Base-by-base conservation (phyloP, 1,140 invertebrate genomes). In the Drosophila varians region DNA sequence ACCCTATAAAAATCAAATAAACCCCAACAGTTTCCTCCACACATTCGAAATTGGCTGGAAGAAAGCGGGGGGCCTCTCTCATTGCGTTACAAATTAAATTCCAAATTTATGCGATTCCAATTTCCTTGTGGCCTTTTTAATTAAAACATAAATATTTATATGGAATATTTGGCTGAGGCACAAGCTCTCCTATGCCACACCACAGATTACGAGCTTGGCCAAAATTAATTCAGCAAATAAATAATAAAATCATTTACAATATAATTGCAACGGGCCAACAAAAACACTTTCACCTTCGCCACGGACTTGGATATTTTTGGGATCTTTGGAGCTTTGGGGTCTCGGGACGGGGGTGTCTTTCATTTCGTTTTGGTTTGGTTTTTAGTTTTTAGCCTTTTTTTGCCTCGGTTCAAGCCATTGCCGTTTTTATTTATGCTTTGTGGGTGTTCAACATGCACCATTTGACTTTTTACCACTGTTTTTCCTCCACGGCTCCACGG, bases 101-200 rank as follows among this genome's bases (percentile, higher is more conserved):
- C 46, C 8, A 74, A 70, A 84, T 83, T 83, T 84, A 83, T 84
- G 75, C 82, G 74, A 80, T 84, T 82, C 71, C 80, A 72, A 79
- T 86, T 86, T 86, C 80, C 80, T 87, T 86, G 80, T 86, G 80
- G 82, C 58, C 82, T 87, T 87, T 86, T 86, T 86, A 86, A 86
- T 86, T 86, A 86, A 86, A 86, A 86, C 80, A 86, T 86, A 86
- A 86, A 86, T 86, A 86, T 86, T 80, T 87, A 86, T 86, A 87
- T 77, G 82, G 80, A 86, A 80, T 84, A 84, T 86, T 86, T 86
- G 61, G 79, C 66, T 7, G 14, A 9, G 21, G 25, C 38, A 28
- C 2, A 38, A 25, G 40, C 61, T 48, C 56, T 61, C n/a, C n/a
- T n/a, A n/a, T 61, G 56, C 62, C 45, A 26, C 26, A 31, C 23